phyloP scores from a whole-genome alignment of 1,140 invertebrate species.

The Cheumatopsyche charites region DNA sequence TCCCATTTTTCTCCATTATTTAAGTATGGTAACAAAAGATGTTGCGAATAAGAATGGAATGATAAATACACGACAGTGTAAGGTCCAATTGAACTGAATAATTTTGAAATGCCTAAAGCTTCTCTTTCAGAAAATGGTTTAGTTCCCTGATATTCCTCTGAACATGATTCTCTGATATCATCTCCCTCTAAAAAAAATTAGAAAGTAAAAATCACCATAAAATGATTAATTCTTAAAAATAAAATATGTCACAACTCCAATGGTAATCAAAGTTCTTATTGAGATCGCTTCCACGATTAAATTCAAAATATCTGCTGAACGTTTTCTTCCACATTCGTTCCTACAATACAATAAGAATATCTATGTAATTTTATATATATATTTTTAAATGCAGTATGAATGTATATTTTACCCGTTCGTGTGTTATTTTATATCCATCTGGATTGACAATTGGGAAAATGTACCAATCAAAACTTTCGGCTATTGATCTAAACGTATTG shows the following conservation, averaged over 20 bases:
- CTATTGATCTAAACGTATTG: constrained; percentile 53
- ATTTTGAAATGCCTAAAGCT: constrained; percentile 61
- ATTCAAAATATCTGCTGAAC: constrained; percentile 23
- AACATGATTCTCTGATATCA: constrained; percentile 63
- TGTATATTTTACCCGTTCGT: constrained; percentile 60
- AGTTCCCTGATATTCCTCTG: constrained; percentile 68
- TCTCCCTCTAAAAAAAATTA: constrained; percentile 65
- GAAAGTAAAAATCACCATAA: not conserved
- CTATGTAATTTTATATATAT: no score
- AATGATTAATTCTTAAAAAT: not conserved
- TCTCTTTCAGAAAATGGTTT: constrained; percentile 72
- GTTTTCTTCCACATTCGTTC: constrained; percentile 35
- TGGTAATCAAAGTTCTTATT: constrained; percentile 54
- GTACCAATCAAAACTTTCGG: constrained; percentile 65
- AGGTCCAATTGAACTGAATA: constrained; percentile 53
- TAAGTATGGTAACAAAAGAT: constrained; percentile 65
- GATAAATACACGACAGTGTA: constrained; percentile 63
- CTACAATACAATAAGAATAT: no score
- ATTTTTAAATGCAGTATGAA: not conserved
- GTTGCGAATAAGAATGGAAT: constrained; percentile 67
- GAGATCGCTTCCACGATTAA: constrained; percentile 61
- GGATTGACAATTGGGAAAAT: constrained; percentile 67
- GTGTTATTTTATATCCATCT: constrained; percentile 71
- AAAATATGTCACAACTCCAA: constrained; percentile 49
- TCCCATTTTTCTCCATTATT: constrained; percentile 58